Evolutionary conservation across 2,888 invertebrate species (phyloP), one percentile per base, ranked within the genome.

Genomic region (Ectemnius lituratus): DNA sequence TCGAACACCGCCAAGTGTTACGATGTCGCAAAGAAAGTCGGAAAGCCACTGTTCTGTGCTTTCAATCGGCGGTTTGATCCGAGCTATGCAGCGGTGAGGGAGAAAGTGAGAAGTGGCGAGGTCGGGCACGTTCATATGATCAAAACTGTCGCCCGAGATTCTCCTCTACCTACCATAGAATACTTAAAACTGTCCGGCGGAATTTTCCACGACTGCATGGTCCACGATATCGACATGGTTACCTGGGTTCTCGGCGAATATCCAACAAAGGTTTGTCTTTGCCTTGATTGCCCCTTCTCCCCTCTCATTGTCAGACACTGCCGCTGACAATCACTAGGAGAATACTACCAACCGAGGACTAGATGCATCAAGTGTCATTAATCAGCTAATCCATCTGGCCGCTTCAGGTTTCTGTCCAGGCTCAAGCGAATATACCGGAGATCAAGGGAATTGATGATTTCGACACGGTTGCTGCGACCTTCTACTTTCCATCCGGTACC

Each of bases 11-110:
- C 90, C 75, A 92, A 91, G 69, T 94, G 94, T 81, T 94, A 94
- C 85, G 92, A 93, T 58, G 89, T 92, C 0, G 94, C 95, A 0
- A 91, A 92, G 68, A 90, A 92, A 62, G 91, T 91, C 37, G 92
- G 93, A 1, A 92, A 91, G 45, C 92, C 93, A 0, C 89, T 95
- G 4, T 92, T 94, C 70, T 93, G 93, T 28, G 94, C 94, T 4
- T 95, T 94, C 89, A 94, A 94, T 88, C 92, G 94, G 74, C 93
- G 95, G 20, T 95, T 94, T 85, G 95, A 95, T 86, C 94, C 94
- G 0, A 92, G 93, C 27, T 93, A 94, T 84, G 87, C 88, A 5
- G 87, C 91, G 1, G 87, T 94, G 0, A 91, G 91, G 75, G 86
- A 92, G 0, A 90, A 92, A 69, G 93, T 94, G 0, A 89, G 91